Conservation (phyloP, 2,113 vertebrate genomes). For the Bettongia penicillata region DNA sequence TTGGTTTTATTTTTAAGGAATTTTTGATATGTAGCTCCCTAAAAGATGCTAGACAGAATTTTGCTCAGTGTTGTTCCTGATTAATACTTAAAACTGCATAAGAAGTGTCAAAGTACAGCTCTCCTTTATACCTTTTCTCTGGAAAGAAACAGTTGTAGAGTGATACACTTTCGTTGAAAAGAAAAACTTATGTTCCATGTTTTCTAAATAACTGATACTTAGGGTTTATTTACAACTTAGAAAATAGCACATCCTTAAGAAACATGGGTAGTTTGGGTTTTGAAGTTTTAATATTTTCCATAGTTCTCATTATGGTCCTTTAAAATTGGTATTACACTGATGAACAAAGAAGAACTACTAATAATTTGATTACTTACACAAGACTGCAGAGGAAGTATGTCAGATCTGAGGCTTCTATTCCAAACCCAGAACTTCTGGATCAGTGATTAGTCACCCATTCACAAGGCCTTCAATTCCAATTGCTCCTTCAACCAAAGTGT, state of each 20-base stretch:
- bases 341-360: not conserved
- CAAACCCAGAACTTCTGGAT: not conserved
- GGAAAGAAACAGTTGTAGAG: not conserved
- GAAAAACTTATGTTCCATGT: not conserved
- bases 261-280: not conserved
- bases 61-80: not conserved
- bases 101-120: not conserved
- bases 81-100: not conserved
- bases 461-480: not conserved
- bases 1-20: not conserved
- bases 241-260: not conserved
- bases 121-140: accelerated
- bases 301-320: not conserved
- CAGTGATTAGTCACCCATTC: not conserved
- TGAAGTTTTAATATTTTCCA: not conserved
- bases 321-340: not conserved
- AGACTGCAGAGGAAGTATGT: not conserved
- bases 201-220: not conserved
- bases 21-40: not conserved
- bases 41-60: not conserved
- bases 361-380: not conserved
- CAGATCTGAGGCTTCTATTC: not conserved
- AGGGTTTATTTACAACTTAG: not conserved
- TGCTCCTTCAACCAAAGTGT: not conserved
- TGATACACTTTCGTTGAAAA: not conserved